A percentile compares a stretch with the other conserved stretches of the same genome.
Conservation (phyloP, 2,113 vertebrate species). For the Parus major region DNA sequence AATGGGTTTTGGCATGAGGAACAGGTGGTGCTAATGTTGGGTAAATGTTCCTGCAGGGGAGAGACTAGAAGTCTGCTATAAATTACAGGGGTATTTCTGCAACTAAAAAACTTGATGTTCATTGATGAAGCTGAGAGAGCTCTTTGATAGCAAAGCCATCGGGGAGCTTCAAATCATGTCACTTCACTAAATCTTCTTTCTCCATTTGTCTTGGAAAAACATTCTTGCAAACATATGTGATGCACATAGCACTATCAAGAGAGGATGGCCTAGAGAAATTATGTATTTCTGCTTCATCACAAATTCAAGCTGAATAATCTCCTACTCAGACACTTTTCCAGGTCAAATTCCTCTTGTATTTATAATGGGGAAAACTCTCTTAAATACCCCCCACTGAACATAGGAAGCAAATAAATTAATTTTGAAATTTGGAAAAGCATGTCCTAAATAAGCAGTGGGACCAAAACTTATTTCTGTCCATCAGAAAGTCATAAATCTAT, state of each 20-base stretch:
- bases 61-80: conserved; percentile 42
- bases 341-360: not conserved
- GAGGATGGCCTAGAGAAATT: not conserved
- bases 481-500: not conserved
- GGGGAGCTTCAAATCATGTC: conserved; percentile 20
- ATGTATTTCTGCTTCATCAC: not conserved
- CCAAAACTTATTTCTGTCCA: not conserved
- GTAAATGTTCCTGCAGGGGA: conserved; percentile 54
- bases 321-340: not conserved
- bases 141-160: conserved; percentile 8
- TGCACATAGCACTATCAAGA: not conserved
- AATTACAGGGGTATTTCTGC: conserved; percentile 48
- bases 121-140: not conserved
- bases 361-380: not conserved
- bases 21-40: conserved; percentile 58
- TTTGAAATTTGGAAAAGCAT: not conserved
- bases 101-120: not conserved
- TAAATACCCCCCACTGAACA: not conserved
- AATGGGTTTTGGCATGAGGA: conserved; percentile 32
- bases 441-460: not conserved
- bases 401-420: not conserved
- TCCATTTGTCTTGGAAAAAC: conserved; percentile 22
- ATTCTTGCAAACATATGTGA: conserved; percentile 2
- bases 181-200: conserved; percentile 11
- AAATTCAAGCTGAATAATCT: not conserved